phyloP scores from a whole-genome alignment of 1,140 invertebrate species.

The Carcinoscorpius rotundicauda region DNA sequence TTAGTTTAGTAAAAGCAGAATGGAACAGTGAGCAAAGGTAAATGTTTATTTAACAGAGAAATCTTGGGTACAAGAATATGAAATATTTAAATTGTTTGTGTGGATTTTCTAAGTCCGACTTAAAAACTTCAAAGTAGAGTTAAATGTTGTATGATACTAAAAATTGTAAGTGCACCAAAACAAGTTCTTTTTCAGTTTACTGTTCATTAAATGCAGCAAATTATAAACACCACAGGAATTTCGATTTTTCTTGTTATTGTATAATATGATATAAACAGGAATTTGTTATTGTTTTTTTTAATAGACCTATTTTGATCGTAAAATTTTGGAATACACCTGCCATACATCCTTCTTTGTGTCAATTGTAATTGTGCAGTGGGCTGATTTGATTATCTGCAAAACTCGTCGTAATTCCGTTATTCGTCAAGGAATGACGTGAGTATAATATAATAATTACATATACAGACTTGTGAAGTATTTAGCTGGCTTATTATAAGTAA shows the following conservation, averaged over 20 bases:
- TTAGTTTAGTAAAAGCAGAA: too few species aligned
- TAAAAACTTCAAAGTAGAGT: not conserved
- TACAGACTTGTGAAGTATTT: too few species aligned
- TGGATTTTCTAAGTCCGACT: too few species aligned
- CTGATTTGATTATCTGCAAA: conserved; percentile 54
- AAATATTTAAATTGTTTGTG: too few species aligned
- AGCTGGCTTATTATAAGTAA: too few species aligned
- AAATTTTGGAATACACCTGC: conserved; percentile 50
- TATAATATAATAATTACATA: too few species aligned
- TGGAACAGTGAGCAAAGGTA: too few species aligned
- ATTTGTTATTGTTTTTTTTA: not conserved
- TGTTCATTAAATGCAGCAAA: not conserved
- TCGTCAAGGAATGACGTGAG: conserved; percentile 46
- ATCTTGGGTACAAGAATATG: too few species aligned
- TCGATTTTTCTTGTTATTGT: too few species aligned
- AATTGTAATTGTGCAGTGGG: conserved; percentile 57
- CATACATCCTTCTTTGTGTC: conserved; percentile 54
- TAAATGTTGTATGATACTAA: not conserved
- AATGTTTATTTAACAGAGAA: too few species aligned
- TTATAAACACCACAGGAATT: too few species aligned
- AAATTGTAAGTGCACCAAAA: not conserved
- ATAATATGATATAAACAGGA: too few species aligned
- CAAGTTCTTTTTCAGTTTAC: not conserved
- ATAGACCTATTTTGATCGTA: conserved; percentile 44
- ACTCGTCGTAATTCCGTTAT: conserved; percentile 49